Percentiles rank a stretch among this genome's conserved stretches.
phyloP scores from a whole-genome alignment of 2,797 vertebrate genomes.

The Gastrophryne carolinensis region DNA sequence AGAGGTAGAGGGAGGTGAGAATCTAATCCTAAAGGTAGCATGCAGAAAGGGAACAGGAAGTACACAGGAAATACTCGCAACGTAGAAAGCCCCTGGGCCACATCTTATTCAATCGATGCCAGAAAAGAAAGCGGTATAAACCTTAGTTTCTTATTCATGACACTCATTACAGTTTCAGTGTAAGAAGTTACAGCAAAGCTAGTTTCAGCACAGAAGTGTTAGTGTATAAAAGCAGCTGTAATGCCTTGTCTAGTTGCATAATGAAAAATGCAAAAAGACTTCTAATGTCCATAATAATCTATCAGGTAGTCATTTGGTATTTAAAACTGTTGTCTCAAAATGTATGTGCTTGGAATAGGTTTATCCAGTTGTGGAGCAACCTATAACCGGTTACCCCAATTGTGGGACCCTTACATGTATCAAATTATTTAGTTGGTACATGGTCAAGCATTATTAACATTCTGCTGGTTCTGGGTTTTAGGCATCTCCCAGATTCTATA shows the following conservation, averaged over 20 bases:
- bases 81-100: conserved; percentile 10
- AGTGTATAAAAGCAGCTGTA: neutral
- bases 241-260: neutral
- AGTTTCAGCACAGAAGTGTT: neutral
- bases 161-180: conserved; percentile 19
- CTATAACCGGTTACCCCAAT: no score
- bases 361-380: no score
- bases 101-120: neutral
- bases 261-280: neutral
- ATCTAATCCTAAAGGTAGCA: conserved; percentile 14
- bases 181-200: neutral
- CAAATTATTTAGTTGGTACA: no score
- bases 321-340: no score
- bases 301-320: no score
- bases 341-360: no score
- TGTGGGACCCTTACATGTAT: no score
- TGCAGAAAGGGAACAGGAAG: neutral
- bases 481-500: no score
- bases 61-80: conserved; percentile 20
- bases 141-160: neutral
- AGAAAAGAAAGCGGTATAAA: conserved; percentile 12
- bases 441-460: no score
- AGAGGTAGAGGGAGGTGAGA: conserved; percentile 4
- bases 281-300: neutral
- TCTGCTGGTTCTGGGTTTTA: no score